Percentiles rank a stretch among this genome's conserved stretches.
phyloP scores from a whole-genome alignment of 2,113 vertebrate species.

The Alosa alosa region DNA sequence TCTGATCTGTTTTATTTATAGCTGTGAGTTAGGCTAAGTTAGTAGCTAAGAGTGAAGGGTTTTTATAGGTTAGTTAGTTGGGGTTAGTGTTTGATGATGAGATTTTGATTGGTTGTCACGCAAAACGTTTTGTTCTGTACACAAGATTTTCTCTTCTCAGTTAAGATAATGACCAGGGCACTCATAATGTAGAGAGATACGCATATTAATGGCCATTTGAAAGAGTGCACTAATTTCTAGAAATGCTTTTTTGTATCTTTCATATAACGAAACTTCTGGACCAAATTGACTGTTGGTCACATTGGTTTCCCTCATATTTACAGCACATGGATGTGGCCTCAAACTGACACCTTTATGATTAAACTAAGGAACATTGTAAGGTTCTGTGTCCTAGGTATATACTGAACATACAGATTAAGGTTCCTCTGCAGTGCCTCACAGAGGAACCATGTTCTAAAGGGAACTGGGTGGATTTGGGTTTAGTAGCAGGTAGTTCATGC shows the following conservation, averaged over 20 bases:
- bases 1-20: too few species aligned
- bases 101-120: slow-evolving; percentile 3
- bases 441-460: neutral
- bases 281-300: neutral
- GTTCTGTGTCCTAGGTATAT: neutral
- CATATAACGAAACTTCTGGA: neutral
- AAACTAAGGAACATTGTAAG: neutral
- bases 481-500: neutral
- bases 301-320: neutral
- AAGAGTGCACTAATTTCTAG: neutral
- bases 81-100: neutral
- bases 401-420: neutral
- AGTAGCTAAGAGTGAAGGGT: too few species aligned
- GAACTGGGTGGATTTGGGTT: neutral
- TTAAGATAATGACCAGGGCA: neutral
- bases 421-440: neutral
- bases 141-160: neutral
- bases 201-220: neutral
- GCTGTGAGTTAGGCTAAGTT: too few species aligned
- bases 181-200: neutral
- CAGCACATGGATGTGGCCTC: neutral
- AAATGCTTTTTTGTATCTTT: neutral
- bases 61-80: neutral
- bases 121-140: neutral
- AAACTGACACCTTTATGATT: neutral